phyloP scores from a whole-genome alignment of 2,113 vertebrate species.

The Percopsis transmontana region DNA sequence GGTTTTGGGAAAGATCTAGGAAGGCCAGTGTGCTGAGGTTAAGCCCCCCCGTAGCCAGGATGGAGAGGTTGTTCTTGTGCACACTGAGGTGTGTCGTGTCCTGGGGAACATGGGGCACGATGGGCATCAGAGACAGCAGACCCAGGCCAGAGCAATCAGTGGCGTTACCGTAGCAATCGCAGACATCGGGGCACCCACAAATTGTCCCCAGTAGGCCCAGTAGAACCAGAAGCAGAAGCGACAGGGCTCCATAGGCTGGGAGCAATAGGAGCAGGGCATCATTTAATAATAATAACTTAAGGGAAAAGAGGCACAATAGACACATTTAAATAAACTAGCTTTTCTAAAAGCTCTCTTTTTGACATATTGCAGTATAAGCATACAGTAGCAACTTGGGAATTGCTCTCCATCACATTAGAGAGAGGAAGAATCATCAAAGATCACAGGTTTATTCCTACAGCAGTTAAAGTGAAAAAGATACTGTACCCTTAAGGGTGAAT shows the following conservation, averaged over 20 bases:
- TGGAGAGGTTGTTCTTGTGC: slow-evolving; percentile 77
- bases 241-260: slow-evolving; percentile 62
- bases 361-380: too few relatives aligned
- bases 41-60: slow-evolving; percentile 42
- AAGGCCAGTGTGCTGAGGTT: slow-evolving; percentile 63
- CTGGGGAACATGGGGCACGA: slow-evolving; percentile 74
- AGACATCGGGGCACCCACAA: slow-evolving; percentile 83
- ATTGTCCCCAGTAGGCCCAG: slow-evolving; percentile 70
- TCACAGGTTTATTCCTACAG: too few relatives aligned
- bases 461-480: too few relatives aligned
- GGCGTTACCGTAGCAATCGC: slow-evolving; percentile 84
- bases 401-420: too few relatives aligned
- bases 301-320: too few relatives aligned
- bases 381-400: too few relatives aligned
- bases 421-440: too few relatives aligned
- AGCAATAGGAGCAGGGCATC: too few relatives aligned
- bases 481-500: too few relatives aligned
- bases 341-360: too few relatives aligned
- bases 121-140: slow-evolving; percentile 77
- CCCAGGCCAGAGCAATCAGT: slow-evolving; percentile 87
- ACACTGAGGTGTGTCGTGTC: slow-evolving; percentile 84
- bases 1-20: slow-evolving; percentile 81
- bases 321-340: too few relatives aligned
- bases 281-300: too few relatives aligned
- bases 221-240: slow-evolving; percentile 60